A percentile compares a stretch with the other conserved stretches of the same genome.
Conservation (phyloP, 2,113 vertebrate genomes). For the Tenebrosternarchus preto region DNA sequence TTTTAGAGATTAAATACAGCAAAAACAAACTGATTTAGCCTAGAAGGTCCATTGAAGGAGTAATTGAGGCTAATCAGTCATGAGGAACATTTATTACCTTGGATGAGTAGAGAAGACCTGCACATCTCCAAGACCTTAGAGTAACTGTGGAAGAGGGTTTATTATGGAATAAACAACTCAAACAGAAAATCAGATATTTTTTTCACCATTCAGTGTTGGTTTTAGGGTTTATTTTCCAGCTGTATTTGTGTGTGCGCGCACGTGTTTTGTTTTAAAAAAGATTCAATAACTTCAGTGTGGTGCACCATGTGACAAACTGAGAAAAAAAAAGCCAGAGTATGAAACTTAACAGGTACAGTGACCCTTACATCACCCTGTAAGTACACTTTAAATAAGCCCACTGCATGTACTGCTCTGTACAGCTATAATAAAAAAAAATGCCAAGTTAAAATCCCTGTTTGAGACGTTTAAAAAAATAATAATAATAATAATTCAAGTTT, state of each 20-base stretch:
- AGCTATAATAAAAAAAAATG: neutral
- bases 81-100: constrained; percentile 38
- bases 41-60: constrained; percentile 27
- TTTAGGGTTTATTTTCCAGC: neutral
- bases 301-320: neutral
- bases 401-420: neutral
- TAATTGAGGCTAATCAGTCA: constrained; percentile 18
- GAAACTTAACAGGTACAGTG: neutral
- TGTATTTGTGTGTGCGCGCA: neutral
- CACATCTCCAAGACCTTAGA: constrained; percentile 16
- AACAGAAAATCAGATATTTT: neutral
- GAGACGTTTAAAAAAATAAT: neutral
- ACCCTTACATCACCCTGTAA: neutral
- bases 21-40: neutral
- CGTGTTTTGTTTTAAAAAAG: neutral
- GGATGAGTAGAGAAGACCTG: neutral
- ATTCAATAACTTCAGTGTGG: constrained; percentile 18
- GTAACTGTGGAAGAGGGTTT: neutral
- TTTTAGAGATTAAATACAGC: neutral
- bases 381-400: constrained; percentile 1
- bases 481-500: neutral
- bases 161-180: constrained; percentile 17
- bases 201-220: neutral
- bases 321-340: neutral
- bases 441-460: neutral